These are phyloP conservation scores for Oriolus oriolus DNA, from an alignment of 2,113 vertebrate species.

Conservation along the genomic window DNA sequence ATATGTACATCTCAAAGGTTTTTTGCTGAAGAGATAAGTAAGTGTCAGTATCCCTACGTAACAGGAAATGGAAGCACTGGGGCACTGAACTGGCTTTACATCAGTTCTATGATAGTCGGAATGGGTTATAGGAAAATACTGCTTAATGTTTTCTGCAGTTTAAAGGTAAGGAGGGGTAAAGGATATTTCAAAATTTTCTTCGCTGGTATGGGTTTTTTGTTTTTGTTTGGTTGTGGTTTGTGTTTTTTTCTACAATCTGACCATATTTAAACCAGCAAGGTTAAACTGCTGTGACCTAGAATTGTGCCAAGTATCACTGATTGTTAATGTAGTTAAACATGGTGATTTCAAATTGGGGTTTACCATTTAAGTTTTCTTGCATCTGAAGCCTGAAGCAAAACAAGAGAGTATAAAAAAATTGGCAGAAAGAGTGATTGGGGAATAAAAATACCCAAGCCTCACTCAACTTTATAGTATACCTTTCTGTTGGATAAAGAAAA, in stretches of 20 bases:
- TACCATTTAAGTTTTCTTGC: background rate
- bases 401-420: background rate
- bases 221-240: background rate
- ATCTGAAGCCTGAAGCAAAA: conserved; percentile 3
- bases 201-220: accelerated
- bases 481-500: conserved; percentile 36
- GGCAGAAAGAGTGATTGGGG: background rate
- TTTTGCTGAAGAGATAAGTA: background rate
- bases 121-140: background rate
- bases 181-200: background rate
- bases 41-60: background rate
- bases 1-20: background rate
- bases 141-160: background rate
- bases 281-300: background rate
- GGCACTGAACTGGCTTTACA: background rate
- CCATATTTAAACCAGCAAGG: background rate
- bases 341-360: background rate
- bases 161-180: background rate
- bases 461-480: background rate
- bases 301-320: background rate
- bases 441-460: conserved; percentile 24
- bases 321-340: background rate
- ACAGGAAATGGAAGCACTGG: background rate
- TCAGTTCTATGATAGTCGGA: background rate
- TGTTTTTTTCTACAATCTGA: background rate